Percentiles rank a stretch among this genome's conserved stretches.
Conservation (phyloP, 2,888 invertebrate genomes). For the Epirrhoe tristata region DNA sequence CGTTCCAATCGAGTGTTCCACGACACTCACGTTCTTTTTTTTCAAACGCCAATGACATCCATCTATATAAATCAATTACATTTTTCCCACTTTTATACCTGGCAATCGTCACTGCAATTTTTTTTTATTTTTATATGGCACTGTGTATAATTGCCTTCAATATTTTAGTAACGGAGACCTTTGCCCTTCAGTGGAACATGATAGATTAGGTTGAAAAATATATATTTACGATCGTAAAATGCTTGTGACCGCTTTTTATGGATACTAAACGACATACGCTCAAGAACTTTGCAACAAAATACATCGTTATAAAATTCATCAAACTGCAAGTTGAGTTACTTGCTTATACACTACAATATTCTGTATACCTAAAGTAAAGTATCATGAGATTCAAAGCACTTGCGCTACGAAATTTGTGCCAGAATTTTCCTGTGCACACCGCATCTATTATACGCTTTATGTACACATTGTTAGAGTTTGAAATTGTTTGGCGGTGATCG, state of each 20-base stretch:
- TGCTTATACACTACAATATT: constrained; percentile 62
- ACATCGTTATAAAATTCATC: constrained; percentile 62
- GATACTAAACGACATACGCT: constrained; percentile 24
- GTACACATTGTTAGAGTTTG: constrained; percentile 38
- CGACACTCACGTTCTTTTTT: too few relatives aligned
- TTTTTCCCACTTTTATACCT: too few relatives aligned
- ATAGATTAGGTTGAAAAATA: too few relatives aligned
- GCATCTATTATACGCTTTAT: constrained; percentile 42
- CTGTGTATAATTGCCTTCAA: too few relatives aligned
- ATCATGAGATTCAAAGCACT: constrained; percentile 66
- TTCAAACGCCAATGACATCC: too few relatives aligned
- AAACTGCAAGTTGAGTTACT: constrained; percentile 56
- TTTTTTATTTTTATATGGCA: too few relatives aligned
- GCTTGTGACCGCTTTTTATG: neutral
- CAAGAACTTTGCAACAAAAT: constrained; percentile 46
- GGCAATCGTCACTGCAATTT: too few relatives aligned
- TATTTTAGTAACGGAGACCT: too few relatives aligned
- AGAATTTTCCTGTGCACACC: constrained; percentile 51
- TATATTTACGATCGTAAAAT: neutral
- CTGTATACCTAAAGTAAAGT: constrained; percentile 64
- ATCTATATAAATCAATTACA: too few relatives aligned
- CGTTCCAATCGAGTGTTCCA: too few relatives aligned
- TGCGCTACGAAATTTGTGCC: constrained; percentile 62
- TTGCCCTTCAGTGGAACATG: too few relatives aligned
- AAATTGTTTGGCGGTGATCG: constrained; percentile 52